Evolutionary conservation across 2,888 invertebrate genomes (phyloP).

Genomic region (Hyposoter didymator): DNA sequence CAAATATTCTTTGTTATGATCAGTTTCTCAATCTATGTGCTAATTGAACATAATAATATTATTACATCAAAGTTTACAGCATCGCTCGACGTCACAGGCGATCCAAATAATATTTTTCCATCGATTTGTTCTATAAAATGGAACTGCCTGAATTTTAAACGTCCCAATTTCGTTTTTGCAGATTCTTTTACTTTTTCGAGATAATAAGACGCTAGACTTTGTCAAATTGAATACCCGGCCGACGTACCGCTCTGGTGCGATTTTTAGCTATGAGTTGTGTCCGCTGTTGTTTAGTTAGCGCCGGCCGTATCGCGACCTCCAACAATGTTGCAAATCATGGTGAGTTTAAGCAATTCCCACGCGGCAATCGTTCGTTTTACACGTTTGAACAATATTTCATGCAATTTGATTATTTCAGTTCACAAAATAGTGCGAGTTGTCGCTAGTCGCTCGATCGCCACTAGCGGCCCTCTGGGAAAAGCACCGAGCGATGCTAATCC

Average conservation of each 20-base stretch:
- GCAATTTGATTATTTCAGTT: constrained; percentile 71
- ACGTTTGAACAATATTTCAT: not conserved
- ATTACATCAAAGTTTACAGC: not conserved
- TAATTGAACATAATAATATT: not conserved
- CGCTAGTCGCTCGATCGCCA: constrained; percentile 77
- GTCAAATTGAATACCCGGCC: not conserved
- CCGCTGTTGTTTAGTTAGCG: constrained; percentile 82
- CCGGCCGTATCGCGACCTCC: constrained; percentile 80
- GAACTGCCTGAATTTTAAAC: not conserved
- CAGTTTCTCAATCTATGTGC: not conserved
- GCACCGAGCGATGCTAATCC: constrained; percentile 80
- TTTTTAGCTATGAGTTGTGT: constrained; percentile 80
- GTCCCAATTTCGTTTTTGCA: constrained; percentile 6
- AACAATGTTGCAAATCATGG: constrained; percentile 81
- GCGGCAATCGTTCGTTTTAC: not conserved
- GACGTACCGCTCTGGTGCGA: constrained; percentile 16
- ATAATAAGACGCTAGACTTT: not conserved
- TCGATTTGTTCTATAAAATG: not conserved
- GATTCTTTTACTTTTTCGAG: constrained; percentile 11
- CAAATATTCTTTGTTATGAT: not conserved
- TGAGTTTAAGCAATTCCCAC: constrained; percentile 67
- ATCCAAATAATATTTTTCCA: not conserved
- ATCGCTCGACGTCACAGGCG: not conserved
- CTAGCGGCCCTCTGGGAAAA: constrained; percentile 77
- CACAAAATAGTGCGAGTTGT: constrained; percentile 81